Percentiles rank a stretch among this genome's conserved stretches.
These are phyloP conservation scores for Periophthalmodon schlosseri DNA, from an alignment of 2,113 vertebrate genomes.

Conservation along the genomic window DNA sequence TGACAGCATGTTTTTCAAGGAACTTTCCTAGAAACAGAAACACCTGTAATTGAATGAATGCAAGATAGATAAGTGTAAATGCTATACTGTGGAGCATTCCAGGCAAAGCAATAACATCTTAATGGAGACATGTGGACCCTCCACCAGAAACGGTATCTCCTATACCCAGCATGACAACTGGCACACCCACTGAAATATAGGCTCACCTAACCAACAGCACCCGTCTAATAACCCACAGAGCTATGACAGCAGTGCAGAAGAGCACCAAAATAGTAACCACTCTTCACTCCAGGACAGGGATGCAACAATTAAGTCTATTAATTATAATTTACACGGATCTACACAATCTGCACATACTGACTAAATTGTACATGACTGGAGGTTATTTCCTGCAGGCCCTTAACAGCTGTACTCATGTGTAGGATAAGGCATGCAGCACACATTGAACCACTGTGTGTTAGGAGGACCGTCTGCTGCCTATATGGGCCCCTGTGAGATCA, in stretches of 20 bases:
- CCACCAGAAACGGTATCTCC: background rate
- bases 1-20: too few species aligned
- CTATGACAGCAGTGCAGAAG: constrained; percentile 50
- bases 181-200: constrained; percentile 25
- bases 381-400: background rate
- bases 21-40: too few species aligned
- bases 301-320: constrained; percentile 3
- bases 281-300: constrained; percentile 32
- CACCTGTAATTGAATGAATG: too few species aligned
- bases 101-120: too few species aligned
- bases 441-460: constrained; percentile 12
- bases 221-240: constrained; percentile 27
- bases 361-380: background rate
- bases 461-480: constrained; percentile 52
- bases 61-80: too few species aligned
- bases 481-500: constrained; percentile 30
- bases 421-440: constrained; percentile 22
- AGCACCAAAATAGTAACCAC: constrained; percentile 53
- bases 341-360: background rate
- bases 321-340: background rate
- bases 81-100: too few species aligned
- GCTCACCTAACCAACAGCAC: constrained; percentile 24
- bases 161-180: constrained; percentile 13
- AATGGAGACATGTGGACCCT: too few species aligned
- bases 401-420: background rate